Evolutionary conservation across 2,888 invertebrate genomes (phyloP).

Genomic region (Apoda limacodes): DNA sequence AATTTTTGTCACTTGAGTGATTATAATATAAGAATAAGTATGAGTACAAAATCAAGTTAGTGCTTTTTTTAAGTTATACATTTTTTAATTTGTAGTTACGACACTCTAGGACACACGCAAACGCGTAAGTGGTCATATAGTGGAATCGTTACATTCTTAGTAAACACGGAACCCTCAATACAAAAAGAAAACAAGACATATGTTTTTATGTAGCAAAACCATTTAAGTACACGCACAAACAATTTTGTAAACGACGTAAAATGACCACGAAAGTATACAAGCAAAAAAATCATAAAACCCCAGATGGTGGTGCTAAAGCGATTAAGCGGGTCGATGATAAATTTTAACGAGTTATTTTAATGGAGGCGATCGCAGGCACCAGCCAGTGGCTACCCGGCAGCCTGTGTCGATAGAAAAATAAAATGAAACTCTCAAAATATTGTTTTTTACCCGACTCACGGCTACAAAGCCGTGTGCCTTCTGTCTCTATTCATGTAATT

Average conservation of each 20-base stretch:
- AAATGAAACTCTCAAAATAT: constrained; percentile 55
- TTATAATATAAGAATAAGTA: no score
- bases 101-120: constrained; percentile 21
- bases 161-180: constrained; percentile 9
- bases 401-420: constrained; percentile 64
- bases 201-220: constrained; percentile 32
- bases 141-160: no score
- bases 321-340: constrained; percentile 70
- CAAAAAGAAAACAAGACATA: constrained; percentile 12
- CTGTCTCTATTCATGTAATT: no score
- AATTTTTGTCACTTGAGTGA: no score
- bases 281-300: constrained; percentile 70
- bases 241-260: constrained; percentile 58
- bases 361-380: constrained; percentile 68
- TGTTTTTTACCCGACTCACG: no score
- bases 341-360: constrained; percentile 71
- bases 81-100: constrained; percentile 34
- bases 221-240: constrained; percentile 44
- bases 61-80: no score
- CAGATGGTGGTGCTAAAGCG: constrained; percentile 69
- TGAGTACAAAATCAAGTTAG: no score
- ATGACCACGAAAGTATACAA: constrained; percentile 63
- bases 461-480: no score
- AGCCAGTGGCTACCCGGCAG: constrained; percentile 60
- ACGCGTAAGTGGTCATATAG: constrained; percentile 4